Percentiles rank a stretch among this genome's conserved stretches.
These are phyloP conservation scores for Agrochola macilenta DNA, from an alignment of 2,888 invertebrate genomes.

Conservation along the genomic window DNA sequence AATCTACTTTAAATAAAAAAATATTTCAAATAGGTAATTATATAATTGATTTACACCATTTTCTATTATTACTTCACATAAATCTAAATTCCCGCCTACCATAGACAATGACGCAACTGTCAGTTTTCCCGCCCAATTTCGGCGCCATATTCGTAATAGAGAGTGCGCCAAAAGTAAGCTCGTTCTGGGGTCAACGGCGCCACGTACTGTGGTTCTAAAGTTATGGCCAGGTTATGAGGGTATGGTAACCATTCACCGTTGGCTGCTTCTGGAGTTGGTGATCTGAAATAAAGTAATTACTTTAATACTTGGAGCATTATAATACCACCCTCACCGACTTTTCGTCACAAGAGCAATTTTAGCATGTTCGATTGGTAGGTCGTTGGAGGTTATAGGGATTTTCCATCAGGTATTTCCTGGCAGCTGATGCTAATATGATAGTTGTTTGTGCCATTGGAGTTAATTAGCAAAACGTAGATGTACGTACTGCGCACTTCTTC, in stretches of 20 bases:
- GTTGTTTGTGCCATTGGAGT: too few relatives aligned
- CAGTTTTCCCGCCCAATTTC: conserved; percentile 71
- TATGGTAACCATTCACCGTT: conserved; percentile 85
- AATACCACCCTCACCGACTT: too few relatives aligned
- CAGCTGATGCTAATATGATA: too few relatives aligned
- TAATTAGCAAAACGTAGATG: too few relatives aligned
- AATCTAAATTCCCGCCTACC: not conserved
- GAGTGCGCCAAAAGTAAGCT: conserved; percentile 83
- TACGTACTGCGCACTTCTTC: too few relatives aligned
- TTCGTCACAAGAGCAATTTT: not conserved
- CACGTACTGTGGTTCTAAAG: conserved; percentile 85
- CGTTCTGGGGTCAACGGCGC: conserved; percentile 84
- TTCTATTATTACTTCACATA: conserved; percentile 1
- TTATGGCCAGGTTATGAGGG: conserved; percentile 82
- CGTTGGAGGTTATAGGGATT: not conserved
- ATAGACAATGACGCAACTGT: conserved; percentile 32
- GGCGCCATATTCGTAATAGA: conserved; percentile 83
- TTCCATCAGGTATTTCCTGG: not conserved
- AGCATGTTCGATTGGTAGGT: not conserved
- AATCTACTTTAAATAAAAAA: too few relatives aligned
- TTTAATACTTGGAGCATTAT: not conserved
- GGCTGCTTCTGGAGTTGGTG: conserved; percentile 81
- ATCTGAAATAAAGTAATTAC: conserved; percentile 66
- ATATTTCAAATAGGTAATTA: too few relatives aligned
- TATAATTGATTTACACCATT: not conserved